These are phyloP conservation scores for Hydrochoerus hydrochaeris DNA, from an alignment of 2,113 vertebrate species.

Conservation along the genomic window DNA sequence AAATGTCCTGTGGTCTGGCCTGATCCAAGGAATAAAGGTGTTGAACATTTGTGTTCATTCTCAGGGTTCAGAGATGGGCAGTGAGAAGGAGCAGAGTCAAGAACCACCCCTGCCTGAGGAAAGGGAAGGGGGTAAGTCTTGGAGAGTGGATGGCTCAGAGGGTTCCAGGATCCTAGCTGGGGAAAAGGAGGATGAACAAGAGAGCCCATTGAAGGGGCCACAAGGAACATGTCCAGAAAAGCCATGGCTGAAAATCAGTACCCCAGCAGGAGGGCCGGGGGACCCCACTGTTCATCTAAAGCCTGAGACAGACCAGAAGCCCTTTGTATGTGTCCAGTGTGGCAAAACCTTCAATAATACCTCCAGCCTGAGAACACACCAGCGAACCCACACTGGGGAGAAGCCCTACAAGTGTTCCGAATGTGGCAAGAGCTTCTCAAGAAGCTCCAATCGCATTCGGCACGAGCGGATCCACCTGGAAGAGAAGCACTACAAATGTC, in stretches of 20 bases:
- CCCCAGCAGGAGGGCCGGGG: background rate
- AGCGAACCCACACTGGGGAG: conserved; percentile 56
- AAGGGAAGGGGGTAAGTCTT: conserved; percentile 54
- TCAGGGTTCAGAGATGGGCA: conserved; percentile 78
- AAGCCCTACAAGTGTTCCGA: conserved; percentile 76
- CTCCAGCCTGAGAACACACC: conserved; percentile 71
- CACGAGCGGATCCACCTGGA: conserved; percentile 80
- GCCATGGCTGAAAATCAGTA: background rate
- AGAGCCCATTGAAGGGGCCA: background rate
- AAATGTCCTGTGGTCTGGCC: background rate
- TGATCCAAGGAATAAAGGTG: conserved; percentile 52
- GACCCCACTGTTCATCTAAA: background rate
- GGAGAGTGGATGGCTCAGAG: conserved; percentile 62
- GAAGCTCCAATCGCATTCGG: conserved; percentile 77
- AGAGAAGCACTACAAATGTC: conserved; percentile 81
- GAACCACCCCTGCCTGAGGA: conserved; percentile 73
- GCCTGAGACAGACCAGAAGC: conserved; percentile 19
- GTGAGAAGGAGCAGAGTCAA: conserved; percentile 73
- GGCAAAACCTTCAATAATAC: conserved; percentile 78
- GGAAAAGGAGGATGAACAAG: conserved; percentile 43
- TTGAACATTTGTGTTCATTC: conserved; percentile 72
- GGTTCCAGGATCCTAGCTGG: background rate
- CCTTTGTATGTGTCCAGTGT: conserved; percentile 76
- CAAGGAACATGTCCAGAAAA: background rate
- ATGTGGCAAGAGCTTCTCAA: conserved; percentile 80